Base-by-base conservation (phyloP, 2,888 invertebrate species). In the Reticulitermes lucifugus region DNA sequence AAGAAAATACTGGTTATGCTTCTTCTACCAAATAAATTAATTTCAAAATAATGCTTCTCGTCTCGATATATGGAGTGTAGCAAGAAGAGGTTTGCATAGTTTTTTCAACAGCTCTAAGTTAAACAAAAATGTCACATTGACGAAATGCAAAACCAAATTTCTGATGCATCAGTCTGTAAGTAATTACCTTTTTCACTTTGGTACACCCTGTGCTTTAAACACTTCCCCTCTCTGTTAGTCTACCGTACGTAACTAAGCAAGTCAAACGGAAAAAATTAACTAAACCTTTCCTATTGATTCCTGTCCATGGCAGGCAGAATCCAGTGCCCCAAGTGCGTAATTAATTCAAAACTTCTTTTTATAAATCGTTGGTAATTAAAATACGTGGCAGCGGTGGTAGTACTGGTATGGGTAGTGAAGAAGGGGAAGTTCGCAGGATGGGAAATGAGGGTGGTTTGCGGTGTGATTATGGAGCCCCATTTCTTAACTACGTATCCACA, bases 291-390 rank as follows among this genome's bases (percentile, higher is more conserved):
- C 55, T 86, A 86, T 86, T 83, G 86, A 86, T 85, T 86, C 83
- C 75, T 85, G 85, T 82, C 84, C 77, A 81, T 77, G 73, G 82
- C 86, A 86, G 84, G 65, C 73, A 29, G 73, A 73, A 73, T 73
- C 35, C 73, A 73, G 73, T 73, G 73, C 43, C 77, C 77, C 77
- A 46, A 85, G 77, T 85, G 79, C 85, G 81, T 85, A 86, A 86
- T 86, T 85, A 85, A 86, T 86, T 86, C 86, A 86, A 84, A 84
- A 86, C 86, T 86, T 81, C 81, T 81, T 84, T 83, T 86, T 85
- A 86, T 86, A 86, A 86, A 86, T 86, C 85, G 86, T 81, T 79
- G 85, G 86, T 83, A 86, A 86, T 86, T 86, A 86, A 86, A 85
- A 86, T 83, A 85, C 80, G 80, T 51, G 77, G 84, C 75, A 80